phyloP scores from a whole-genome alignment of 1,140 invertebrate genomes.

The Pantala flavescens region DNA sequence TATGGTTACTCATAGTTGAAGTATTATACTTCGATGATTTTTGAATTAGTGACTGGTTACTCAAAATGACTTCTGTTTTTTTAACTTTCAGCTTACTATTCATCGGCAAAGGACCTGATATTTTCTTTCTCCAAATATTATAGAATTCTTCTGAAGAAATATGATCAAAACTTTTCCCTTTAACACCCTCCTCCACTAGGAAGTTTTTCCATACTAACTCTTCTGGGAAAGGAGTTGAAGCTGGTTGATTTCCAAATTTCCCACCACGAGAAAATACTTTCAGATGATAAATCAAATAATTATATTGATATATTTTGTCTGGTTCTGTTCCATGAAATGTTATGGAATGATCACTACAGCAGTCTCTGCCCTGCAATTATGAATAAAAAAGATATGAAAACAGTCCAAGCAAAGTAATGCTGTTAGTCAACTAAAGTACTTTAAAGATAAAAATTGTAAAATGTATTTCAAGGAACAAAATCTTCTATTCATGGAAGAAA shows the following conservation, averaged over 20 bases:
- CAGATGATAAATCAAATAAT: conserved; percentile 39
- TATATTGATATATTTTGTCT: conserved; percentile 37
- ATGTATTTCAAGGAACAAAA: too few species aligned
- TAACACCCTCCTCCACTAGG: conserved; percentile 12
- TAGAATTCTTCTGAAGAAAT: conserved; percentile 35
- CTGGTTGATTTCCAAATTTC: conserved; percentile 31
- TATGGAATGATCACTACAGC: conserved; percentile 35
- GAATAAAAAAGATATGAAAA: too few species aligned
- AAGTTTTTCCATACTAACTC: conserved; percentile 18
- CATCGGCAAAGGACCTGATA: not conserved
- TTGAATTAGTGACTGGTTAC: too few species aligned
- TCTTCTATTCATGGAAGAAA: too few species aligned
- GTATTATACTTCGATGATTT: too few species aligned
- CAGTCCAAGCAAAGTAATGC: too few species aligned
- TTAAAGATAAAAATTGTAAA: too few species aligned
- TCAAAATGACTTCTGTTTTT: too few species aligned
- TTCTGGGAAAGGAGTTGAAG: conserved; percentile 29
- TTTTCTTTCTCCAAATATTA: conserved; percentile 33
- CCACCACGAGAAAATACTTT: conserved; percentile 29
- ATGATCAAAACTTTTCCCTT: conserved; percentile 29
- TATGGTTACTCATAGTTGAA: too few species aligned
- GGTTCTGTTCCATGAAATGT: conserved; percentile 35
- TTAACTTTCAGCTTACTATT: too few species aligned
- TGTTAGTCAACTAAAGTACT: too few species aligned
- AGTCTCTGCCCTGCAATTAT: conserved; percentile 26